Base-by-base conservation (phyloP, 2,888 invertebrate genomes). In the Emmelina monodactyla region DNA sequence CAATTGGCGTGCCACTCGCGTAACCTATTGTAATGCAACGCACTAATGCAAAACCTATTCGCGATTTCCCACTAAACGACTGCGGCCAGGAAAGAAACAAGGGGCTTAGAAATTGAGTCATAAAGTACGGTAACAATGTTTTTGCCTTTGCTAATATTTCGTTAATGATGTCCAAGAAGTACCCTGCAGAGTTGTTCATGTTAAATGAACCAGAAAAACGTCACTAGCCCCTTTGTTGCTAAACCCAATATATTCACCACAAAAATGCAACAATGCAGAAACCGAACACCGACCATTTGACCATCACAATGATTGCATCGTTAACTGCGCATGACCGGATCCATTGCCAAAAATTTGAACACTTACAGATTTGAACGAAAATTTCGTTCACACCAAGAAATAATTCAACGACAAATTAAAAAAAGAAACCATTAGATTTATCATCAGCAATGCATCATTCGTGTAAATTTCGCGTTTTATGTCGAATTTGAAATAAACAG, bases 21-120 rank as follows among this genome's bases (percentile, higher is more conserved):
- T 10, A 25, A 10, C 25, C 25, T 11, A 25, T 65, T 63, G 67
- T 63, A 67, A 73, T 69, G 67, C 62, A 52, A 58, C 56, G 54
- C n/a, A 25, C 25, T n/a, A 9, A 25, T 25, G 11, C 25, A 9
- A 7, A 25, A 25, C 25, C 25, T 25, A 25, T 10, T 10, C 25
- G 25, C 25, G 3, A 7, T 25, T 25, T 25, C 25, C 49, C 51
- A 48, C 49, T 51, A 43, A 40, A 28, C 41, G 31, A 43, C 40
- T 32, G 41, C 35, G 39, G 43, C 45, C 41, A 47, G 43, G 41
- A 45, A 41, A 40, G 35, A 35, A 37, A 36, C 40, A n/a, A n/a
- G n/a, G n/a, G n/a, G n/a, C n/a, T n/a, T n/a, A n/a, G n/a, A n/a
- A n/a, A n/a, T n/a, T n/a, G n/a, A n/a, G n/a, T n/a, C n/a, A n/a